phyloP scores from a whole-genome alignment of 2,888 invertebrate genomes.

The Steinernema hermaphroditum region DNA sequence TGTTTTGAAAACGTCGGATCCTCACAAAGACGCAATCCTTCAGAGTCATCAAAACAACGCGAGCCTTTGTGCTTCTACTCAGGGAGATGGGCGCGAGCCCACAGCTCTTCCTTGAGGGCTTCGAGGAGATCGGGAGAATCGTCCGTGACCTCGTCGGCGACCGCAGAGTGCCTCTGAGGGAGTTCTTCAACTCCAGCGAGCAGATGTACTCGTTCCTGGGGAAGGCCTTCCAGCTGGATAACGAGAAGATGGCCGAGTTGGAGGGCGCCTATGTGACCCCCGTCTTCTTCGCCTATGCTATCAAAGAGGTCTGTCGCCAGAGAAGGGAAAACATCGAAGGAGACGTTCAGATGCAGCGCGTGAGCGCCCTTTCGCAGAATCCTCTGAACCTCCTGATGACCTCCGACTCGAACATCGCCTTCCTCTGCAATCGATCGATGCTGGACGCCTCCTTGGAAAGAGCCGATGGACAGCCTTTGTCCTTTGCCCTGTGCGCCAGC shows the following conservation, averaged over 20 bases:
- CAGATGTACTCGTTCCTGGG: slow-evolving; percentile 16
- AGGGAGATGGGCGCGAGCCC: slow-evolving; percentile 38
- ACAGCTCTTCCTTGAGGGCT: slow-evolving; percentile 40
- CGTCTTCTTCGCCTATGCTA: slow-evolving; percentile 32
- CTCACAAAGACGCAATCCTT: no score
- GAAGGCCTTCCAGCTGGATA: slow-evolving; percentile 25
- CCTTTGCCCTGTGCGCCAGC: not conserved
- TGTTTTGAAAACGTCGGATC: no score
- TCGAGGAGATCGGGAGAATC: slow-evolving; percentile 41
- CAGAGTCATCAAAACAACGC: not conserved
- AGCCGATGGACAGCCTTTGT: not conserved
- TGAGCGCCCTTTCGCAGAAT: not conserved
- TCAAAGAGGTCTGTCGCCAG: slow-evolving; percentile 30
- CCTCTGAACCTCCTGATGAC: not conserved
- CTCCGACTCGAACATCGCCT: not conserved
- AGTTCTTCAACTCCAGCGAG: slow-evolving; percentile 19
- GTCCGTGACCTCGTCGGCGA: slow-evolving; percentile 44
- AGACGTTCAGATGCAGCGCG: not conserved
- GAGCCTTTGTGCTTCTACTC: not conserved
- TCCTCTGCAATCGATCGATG: slow-evolving; percentile 1
- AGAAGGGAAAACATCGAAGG: not conserved
- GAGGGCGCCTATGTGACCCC: slow-evolving; percentile 16
- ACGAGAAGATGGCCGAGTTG: not conserved
- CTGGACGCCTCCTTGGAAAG: slow-evolving; percentile 5
- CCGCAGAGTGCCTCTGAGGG: slow-evolving; percentile 21